phyloP scores from a whole-genome alignment of 1,140 invertebrate genomes.

The Augochlora pura region DNA sequence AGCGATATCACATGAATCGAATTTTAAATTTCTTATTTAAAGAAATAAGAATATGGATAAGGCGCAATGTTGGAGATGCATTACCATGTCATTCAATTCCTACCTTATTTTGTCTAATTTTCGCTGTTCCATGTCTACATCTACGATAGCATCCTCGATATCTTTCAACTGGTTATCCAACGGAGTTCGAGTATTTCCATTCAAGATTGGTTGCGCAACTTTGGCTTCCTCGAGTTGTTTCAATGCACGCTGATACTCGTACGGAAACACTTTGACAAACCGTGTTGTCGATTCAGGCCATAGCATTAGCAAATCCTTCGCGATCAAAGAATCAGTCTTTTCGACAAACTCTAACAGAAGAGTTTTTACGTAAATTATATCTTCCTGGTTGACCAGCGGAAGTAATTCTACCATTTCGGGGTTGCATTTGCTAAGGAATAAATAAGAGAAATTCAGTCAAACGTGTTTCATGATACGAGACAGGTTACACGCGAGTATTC shows the following conservation, averaged over 20 bases:
- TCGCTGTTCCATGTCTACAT: constrained; percentile 88
- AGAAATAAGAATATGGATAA: too few relatives aligned
- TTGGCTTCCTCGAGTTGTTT: constrained; percentile 86
- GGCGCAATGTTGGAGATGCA: background rate
- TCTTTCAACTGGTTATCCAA: constrained; percentile 84
- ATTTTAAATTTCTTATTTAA: background rate
- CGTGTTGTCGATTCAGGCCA: constrained; percentile 90
- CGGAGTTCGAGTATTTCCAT: constrained; percentile 67
- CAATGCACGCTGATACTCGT: constrained; percentile 96
- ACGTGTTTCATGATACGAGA: too few relatives aligned
- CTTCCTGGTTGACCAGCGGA: constrained; percentile 88
- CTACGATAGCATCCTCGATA: constrained; percentile 93
- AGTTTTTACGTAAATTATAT: constrained; percentile 89
- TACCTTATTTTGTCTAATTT: constrained; percentile 94
- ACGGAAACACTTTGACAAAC: constrained; percentile 98
- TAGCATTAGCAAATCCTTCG: constrained; percentile 87
- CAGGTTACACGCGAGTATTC: background rate
- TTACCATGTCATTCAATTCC: constrained; percentile 2
- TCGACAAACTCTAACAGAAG: constrained; percentile 93
- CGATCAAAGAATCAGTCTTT: constrained; percentile 94
- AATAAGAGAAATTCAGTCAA: too few relatives aligned
- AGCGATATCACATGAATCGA: constrained; percentile 40
- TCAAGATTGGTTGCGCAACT: constrained; percentile 68
- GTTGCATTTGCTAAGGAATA: constrained; percentile 89
- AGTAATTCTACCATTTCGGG: constrained; percentile 94